A percentile compares a stretch with the other conserved stretches of the same genome.
Evolutionary conservation across 2,113 vertebrate species (phyloP).

Genomic region (Hypanus sabinus): DNA sequence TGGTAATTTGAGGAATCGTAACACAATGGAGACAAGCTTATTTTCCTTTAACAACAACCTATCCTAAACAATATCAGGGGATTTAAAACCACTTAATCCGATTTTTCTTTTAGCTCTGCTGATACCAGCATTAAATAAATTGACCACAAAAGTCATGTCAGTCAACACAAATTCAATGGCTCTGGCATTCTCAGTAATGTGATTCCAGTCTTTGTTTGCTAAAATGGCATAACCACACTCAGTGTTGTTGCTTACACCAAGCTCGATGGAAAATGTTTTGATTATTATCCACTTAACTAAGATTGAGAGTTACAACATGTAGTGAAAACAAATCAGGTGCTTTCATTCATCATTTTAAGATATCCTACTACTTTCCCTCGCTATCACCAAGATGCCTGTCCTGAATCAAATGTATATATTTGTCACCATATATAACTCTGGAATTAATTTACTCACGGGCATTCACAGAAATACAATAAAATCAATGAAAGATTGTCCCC

Average conservation of each 20-base stretch:
- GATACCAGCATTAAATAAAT: constrained; percentile 62
- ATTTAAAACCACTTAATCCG: neutral
- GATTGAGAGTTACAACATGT: neutral
- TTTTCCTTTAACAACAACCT: neutral
- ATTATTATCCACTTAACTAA: neutral
- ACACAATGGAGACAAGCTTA: neutral
- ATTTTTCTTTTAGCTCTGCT: constrained; percentile 48
- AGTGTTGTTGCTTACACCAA: neutral
- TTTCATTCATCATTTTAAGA: neutral
- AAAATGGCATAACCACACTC: neutral
- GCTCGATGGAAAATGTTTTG: neutral
- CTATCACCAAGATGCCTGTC: neutral
- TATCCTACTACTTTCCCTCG: neutral
- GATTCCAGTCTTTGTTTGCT: constrained; percentile 47
- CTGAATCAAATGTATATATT: neutral
- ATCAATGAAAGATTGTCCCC: too few species aligned
- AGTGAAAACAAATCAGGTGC: neutral
- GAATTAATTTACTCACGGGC: too few species aligned
- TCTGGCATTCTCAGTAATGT: constrained; percentile 76
- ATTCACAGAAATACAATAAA: too few species aligned
- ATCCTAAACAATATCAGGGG: neutral
- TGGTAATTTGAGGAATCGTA: neutral
- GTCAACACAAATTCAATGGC: constrained; percentile 73
- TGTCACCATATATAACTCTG: too few species aligned
- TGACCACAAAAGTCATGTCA: constrained; percentile 72